Evolutionary conservation across 2,888 invertebrate genomes (phyloP).

Genomic region (Leucophenga montana): DNA sequence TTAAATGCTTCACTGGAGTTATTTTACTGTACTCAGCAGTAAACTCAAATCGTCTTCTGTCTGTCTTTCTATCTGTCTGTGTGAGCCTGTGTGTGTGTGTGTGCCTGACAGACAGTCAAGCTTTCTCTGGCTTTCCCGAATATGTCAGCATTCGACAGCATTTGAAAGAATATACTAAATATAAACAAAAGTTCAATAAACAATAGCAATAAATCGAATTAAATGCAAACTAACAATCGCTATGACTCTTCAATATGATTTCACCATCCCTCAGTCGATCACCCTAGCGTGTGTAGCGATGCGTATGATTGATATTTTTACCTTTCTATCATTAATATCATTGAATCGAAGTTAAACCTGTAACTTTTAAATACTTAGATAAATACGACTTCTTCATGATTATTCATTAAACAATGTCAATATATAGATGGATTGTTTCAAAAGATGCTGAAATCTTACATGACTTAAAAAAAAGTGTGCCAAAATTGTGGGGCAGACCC

Average conservation of each 20-base stretch:
- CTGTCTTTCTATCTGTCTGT: neutral
- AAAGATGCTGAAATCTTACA: too few species aligned
- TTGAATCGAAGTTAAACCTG: too few species aligned
- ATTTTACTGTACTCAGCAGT: too few species aligned
- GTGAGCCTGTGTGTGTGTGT: neutral
- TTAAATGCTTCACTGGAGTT: neutral
- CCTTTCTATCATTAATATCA: too few species aligned
- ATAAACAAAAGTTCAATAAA: slow-evolving; percentile 8
- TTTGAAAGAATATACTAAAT: neutral
- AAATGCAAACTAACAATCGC: neutral
- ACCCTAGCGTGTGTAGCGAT: neutral
- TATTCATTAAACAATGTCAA: too few species aligned
- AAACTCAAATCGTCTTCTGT: neutral
- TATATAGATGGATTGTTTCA: too few species aligned
- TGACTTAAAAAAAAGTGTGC: too few species aligned
- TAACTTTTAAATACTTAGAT: too few species aligned
- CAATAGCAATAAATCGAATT: neutral
- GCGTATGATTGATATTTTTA: slow-evolving; percentile 14
- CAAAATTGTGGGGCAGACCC: too few species aligned
- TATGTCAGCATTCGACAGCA: too few species aligned
- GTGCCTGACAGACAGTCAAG: neutral
- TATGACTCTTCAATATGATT: neutral
- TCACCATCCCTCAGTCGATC: neutral
- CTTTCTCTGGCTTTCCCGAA: neutral
- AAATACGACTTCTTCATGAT: too few species aligned